Base-by-base conservation (phyloP, 2,113 vertebrate genomes). In the Hippopotamus amphibius region DNA sequence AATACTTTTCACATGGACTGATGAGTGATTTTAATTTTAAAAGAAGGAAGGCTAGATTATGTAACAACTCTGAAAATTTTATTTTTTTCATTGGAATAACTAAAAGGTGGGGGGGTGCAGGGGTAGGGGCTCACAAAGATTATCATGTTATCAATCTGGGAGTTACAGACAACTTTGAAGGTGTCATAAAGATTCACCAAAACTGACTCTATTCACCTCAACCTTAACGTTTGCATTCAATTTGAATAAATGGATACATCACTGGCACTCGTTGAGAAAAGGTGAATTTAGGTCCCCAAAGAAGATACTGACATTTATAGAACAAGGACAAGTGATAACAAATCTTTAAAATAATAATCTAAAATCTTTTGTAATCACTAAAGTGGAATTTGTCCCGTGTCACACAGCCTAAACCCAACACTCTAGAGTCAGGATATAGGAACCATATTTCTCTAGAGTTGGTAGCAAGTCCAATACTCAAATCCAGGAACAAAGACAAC, bases 231-330 rank as follows among this genome's bases (percentile, higher is more conserved):
- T 72, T 93, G 55, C 59, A 48, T 91, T 97, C 97, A 95, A 95
- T 97, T 96, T 96, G 97, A 97, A 97, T 95, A 96, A 89, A 97
- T 89, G 82, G 92, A 92, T 92, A 96, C 22, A 95, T 93, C 93
- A 88, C 26, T 94, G 74, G 65, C 59, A 82, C 72, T 97, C 97
- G 74, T 65, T 82, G 10, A 90, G 83, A 91, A 97, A 84, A 97
- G 63, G 88, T 94, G 80, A 98, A 95, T 71, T 88, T 81, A 97
- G 91, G 90, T 96, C 33, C 84, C 65, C 86, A 93, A 97, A 96
- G 96, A 97, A 90, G 90, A 92, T 82, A 91, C 0, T 98, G 93
- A 97, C 93, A 96, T 96, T 98, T 97, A 97, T 97, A 90, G 97
- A 97, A 97, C 95, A 98, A 98, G 97, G 88, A 33, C 33, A 50